These are phyloP conservation scores for Pangasius macronema DNA, from an alignment of 2,797 vertebrate species.

Conservation along the genomic window DNA sequence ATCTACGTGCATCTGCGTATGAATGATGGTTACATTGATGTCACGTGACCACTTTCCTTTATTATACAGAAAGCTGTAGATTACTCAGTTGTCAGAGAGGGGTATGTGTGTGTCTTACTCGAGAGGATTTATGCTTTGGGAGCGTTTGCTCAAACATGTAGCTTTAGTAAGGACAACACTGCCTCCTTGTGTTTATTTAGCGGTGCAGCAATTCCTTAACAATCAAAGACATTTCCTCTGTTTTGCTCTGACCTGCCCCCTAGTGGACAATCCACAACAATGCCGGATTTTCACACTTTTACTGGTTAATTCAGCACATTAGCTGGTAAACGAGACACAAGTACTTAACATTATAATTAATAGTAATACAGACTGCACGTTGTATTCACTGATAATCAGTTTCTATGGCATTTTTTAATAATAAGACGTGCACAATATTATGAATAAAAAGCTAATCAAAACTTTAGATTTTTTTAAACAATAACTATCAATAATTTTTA, in stretches of 20 bases:
- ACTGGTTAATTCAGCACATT: not conserved
- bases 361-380: not conserved
- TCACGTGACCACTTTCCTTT: not conserved
- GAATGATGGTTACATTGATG: not conserved
- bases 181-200: constrained; percentile 29
- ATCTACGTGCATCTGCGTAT: not conserved
- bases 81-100: not conserved
- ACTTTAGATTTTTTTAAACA: not conserved
- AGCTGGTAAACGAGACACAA: not conserved
- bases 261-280: not conserved
- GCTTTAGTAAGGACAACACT: not conserved
- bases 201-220: not conserved
- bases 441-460: not conserved
- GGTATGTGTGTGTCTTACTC: not conserved
- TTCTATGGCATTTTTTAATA: not conserved
- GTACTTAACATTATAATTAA: not conserved
- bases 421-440: not conserved
- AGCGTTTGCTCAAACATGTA: not conserved
- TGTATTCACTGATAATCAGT: too few relatives aligned
- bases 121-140: not conserved
- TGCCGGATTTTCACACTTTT: not conserved
- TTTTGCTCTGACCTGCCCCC: not conserved
- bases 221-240: not conserved
- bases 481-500: not conserved
- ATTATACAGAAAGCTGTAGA: not conserved